Evolutionary conservation across 1,140 invertebrate species (phyloP).

Genomic region (Plutomurus gul): DNA sequence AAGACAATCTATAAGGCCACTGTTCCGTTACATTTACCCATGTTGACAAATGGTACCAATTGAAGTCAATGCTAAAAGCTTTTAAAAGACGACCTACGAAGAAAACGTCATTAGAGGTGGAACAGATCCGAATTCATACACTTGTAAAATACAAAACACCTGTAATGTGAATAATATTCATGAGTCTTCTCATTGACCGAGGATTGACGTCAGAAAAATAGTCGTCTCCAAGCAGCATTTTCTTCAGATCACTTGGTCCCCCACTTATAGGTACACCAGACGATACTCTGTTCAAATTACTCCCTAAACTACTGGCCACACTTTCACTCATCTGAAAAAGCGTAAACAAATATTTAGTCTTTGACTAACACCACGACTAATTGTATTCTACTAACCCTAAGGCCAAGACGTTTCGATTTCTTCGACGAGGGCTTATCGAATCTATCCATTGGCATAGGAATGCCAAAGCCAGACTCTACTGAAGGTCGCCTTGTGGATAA

Average conservation of each 20-base stretch:
- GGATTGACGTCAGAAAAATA: conserved; percentile 98
- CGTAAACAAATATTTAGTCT: not conserved
- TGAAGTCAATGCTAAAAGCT: conserved; percentile 98
- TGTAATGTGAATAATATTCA: conserved; percentile 97
- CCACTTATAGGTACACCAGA: conserved; percentile 60
- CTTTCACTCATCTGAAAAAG: conserved; percentile 73
- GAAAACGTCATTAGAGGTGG: not conserved
- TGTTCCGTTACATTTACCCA: conserved; percentile 99
- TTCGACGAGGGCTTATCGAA: conserved; percentile 47
- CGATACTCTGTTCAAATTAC: conserved; percentile 72
- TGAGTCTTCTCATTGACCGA: conserved; percentile 89
- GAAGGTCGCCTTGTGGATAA: conserved; percentile 74
- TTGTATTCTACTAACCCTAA: conserved; percentile 34
- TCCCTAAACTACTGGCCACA: conserved; percentile 84
- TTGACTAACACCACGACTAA: not conserved
- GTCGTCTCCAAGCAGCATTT: conserved; percentile 88
- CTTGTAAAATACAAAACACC: conserved; percentile 63
- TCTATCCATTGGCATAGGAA: conserved; percentile 44
- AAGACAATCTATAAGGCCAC: conserved; percentile 96
- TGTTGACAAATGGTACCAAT: conserved; percentile 94
- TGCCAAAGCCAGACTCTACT: conserved; percentile 71
- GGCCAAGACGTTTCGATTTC: conserved; percentile 45
- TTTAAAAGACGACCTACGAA: conserved; percentile 83
- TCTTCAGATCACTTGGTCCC: conserved; percentile 73
- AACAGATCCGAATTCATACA: not conserved